Base-by-base conservation (phyloP, 2,888 invertebrate species). In the Schizaphis graminum region DNA sequence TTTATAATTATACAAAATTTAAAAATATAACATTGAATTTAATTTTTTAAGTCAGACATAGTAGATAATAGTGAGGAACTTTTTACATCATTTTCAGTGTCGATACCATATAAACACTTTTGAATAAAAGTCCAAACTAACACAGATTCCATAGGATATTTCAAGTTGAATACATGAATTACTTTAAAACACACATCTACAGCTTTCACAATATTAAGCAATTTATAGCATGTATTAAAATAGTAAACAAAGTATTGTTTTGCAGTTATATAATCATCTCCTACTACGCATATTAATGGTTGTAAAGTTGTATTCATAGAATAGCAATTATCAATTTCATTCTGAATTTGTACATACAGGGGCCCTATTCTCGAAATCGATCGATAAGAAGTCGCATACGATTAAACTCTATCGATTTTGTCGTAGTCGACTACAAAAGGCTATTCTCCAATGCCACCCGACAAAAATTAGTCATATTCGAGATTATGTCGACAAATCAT, bases 211-310 rank as follows among this genome's bases (percentile, higher is more conserved):
- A 90, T 90, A 16, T 90, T 90, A 0, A 47, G 13, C 44, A 67
- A n/a, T 44, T 90, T 90, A 28, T 90, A 90, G 47, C 67, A 90
- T 5, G 90, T 90, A 61, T 67, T 90, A 47, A 90, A 90, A 57
- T 89, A 89, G 24, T 89, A 89, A 3, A 57, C 89, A 89, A 11
- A 89, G 57, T 41, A 89, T 26, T 89, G 21, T 35, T 89, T 89
- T 5, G n/a, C 47, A 90, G 1, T 44, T 35, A 28, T 16, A 89
- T 35, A 89, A 1, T 89, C 89, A 56, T n/a, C 89, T 56, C 89
- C 89, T 16, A 89, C n/a, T n/a, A n/a, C n/a, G n/a, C n/a, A n/a
- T n/a, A n/a, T n/a, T n/a, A n/a, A n/a, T n/a, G n/a, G n/a, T n/a
- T n/a, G n/a, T n/a, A n/a, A n/a, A 26, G 57, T 47, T 47, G 47